Percentiles rank a stretch among this genome's conserved stretches.
Evolutionary conservation across 2,888 invertebrate genomes (phyloP).

Genomic region (Scrobipalpa costella): DNA sequence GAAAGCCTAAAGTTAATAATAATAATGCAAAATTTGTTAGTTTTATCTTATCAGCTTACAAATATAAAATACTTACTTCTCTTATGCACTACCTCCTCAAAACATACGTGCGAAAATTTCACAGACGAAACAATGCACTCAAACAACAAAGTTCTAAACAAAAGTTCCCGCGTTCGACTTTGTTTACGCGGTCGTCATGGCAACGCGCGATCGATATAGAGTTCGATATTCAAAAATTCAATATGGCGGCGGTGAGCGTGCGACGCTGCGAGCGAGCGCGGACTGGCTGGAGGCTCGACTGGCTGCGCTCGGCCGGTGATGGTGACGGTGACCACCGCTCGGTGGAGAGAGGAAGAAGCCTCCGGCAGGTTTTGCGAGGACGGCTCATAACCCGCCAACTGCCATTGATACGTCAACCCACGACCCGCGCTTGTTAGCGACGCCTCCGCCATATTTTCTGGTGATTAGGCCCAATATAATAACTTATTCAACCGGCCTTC

Average conservation of each 20-base stretch:
- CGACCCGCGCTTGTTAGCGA: constrained; percentile 25
- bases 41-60: constrained; percentile 18
- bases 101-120: constrained; percentile 23
- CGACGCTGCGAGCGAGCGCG: constrained; percentile 66
- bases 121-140: constrained; percentile 25
- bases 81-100: constrained; percentile 20
- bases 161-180: constrained; percentile 40
- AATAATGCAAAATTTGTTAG: not conserved
- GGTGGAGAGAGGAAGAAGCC: constrained; percentile 72
- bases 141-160: constrained; percentile 39
- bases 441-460: constrained; percentile 30
- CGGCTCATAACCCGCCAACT: too few species aligned
- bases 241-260: constrained; percentile 74
- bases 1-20: not conserved
- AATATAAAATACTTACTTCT: constrained; percentile 27
- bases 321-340: constrained; percentile 71
- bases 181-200: constrained; percentile 77
- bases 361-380: constrained; percentile 66
- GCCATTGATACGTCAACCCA: constrained; percentile 8
- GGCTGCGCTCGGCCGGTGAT: constrained; percentile 50
- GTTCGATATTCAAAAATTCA: constrained; percentile 41
- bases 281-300: constrained; percentile 67
- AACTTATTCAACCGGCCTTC: constrained; percentile 33
- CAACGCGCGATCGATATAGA: constrained; percentile 50
- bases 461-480: constrained; percentile 27